These are phyloP conservation scores for Caiman crocodilus DNA, from an alignment of 2,797 vertebrate genomes.

Conservation along the genomic window DNA sequence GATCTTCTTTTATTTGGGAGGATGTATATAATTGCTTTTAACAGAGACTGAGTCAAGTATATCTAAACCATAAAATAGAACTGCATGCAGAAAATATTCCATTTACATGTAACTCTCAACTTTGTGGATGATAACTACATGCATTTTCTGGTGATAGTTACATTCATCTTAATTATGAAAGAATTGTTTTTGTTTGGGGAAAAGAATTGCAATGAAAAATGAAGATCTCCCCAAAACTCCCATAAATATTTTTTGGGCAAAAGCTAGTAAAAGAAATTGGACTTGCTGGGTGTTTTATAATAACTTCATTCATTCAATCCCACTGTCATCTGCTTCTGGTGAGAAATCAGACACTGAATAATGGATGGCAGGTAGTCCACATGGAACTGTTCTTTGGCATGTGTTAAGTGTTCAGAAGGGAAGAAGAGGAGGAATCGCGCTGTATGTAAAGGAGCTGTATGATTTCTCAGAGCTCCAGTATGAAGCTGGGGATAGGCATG, in stretches of 20 bases:
- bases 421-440: too few relatives aligned
- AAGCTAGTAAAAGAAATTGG: slow-evolving; percentile 1
- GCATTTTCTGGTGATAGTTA: not conserved
- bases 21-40: not conserved
- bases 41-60: not conserved
- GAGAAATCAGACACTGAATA: not conserved
- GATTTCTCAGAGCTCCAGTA: too few relatives aligned
- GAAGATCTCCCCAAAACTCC: not conserved
- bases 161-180: not conserved
- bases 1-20: not conserved
- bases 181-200: not conserved
- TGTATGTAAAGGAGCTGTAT: too few relatives aligned
- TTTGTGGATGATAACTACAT: too few relatives aligned
- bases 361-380: slow-evolving; percentile 58
- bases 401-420: too few relatives aligned
- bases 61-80: not conserved
- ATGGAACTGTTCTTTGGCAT: slow-evolving; percentile 32
- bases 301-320: not conserved
- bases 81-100: not conserved
- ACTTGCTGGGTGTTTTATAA: not conserved
- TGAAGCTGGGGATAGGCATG: slow-evolving; percentile 40
- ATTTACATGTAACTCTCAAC: not conserved
- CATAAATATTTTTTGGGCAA: not conserved
- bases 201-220: not conserved
- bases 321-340: slow-evolving; percentile 21